Conservation (phyloP, 2,797 vertebrate species). For the Semaprochilodus insignis region DNA sequence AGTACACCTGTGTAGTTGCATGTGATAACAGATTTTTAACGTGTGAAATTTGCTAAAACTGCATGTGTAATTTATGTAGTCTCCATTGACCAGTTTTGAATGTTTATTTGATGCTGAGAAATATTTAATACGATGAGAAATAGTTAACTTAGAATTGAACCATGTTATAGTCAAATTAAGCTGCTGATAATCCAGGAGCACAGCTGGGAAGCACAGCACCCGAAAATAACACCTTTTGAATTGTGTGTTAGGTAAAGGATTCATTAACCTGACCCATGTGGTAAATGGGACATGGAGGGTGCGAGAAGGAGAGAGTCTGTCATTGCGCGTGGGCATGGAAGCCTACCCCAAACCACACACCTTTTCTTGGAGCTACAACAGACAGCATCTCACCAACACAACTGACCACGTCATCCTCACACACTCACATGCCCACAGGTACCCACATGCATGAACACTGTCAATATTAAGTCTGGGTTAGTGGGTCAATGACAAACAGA, state of each 20-base stretch:
- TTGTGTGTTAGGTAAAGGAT: slow-evolving; percentile 85
- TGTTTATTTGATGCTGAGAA: no score
- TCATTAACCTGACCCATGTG: slow-evolving; percentile 80
- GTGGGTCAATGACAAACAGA: background rate
- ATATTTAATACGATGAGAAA: no score
- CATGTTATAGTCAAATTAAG: no score
- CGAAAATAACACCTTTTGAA: no score
- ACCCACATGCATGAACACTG: slow-evolving; percentile 39
- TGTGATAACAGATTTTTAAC: no score
- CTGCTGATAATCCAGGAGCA: no score
- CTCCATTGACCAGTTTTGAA: no score
- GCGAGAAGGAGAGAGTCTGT: slow-evolving; percentile 89
- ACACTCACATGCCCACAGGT: slow-evolving; percentile 86
- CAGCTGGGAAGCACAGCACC: no score
- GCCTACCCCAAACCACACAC: slow-evolving; percentile 86
- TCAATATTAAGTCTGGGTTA: background rate
- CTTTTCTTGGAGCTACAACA: slow-evolving; percentile 89
- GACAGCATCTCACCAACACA: slow-evolving; percentile 83
- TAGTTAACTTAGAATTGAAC: no score
- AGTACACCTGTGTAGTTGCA: no score
- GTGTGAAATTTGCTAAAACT: no score
- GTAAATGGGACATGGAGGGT: slow-evolving; percentile 86
- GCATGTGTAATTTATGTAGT: no score
- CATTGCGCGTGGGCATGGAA: slow-evolving; percentile 86
- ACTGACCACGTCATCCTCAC: slow-evolving; percentile 89